Evolutionary conservation across 2,888 invertebrate genomes (phyloP).

Genomic region (Aleiodes testaceus): DNA sequence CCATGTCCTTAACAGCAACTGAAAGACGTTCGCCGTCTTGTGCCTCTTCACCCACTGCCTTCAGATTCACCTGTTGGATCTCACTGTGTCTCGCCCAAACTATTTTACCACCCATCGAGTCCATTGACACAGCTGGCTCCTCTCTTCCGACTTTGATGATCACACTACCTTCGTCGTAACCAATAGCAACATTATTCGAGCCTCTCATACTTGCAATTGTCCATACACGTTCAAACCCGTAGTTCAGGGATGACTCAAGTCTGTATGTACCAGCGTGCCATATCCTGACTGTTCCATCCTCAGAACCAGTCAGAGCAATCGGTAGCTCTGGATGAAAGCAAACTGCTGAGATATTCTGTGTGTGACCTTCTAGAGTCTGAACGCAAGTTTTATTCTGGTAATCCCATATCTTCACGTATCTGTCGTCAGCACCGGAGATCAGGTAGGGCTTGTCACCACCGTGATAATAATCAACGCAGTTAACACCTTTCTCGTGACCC

Average conservation of each 20-base stretch:
- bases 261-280: conserved; percentile 99
- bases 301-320: conserved; percentile 96
- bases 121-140: conserved; percentile 99
- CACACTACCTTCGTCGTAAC: conserved; percentile 98
- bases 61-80: conserved; percentile 92
- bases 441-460: conserved; percentile 99
- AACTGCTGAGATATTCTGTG: conserved; percentile 95
- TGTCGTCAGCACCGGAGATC: conserved; percentile 98
- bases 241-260: conserved; percentile 96
- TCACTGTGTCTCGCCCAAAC: conserved; percentile 99
- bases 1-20: conserved; percentile 98
- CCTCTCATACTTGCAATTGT: conserved; percentile 94
- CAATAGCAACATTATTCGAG: conserved; percentile 96
- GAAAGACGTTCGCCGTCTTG: conserved; percentile 78
- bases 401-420: conserved; percentile 99
- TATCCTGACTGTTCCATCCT: conserved; percentile 97
- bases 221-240: conserved; percentile 99
- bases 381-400: conserved; percentile 99
- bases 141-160: conserved; percentile 97
- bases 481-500: conserved; percentile 98
- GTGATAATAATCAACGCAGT: conserved; percentile 99
- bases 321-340: conserved; percentile 99
- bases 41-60: conserved; percentile 85
- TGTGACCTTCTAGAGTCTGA: conserved; percentile 97
- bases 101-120: conserved; percentile 97